Conservation (phyloP, 2,888 invertebrate species). For the Nomada flava region DNA sequence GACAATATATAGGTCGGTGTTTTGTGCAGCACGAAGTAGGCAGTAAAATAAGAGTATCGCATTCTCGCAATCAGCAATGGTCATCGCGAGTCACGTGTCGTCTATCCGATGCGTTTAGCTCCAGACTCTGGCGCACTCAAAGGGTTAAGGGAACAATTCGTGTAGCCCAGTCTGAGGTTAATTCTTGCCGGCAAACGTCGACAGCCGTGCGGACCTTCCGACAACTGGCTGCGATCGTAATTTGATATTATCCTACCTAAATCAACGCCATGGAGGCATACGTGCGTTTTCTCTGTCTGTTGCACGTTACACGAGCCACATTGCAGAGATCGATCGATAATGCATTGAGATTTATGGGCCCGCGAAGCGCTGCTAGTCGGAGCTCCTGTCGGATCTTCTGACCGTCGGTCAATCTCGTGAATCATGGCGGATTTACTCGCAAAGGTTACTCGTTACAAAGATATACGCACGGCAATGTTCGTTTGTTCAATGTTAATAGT, state of each 20-base stretch:
- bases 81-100: no score
- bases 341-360: slow-evolving; percentile 74
- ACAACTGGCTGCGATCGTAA: slow-evolving; percentile 71
- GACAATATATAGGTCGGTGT: no score
- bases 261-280: slow-evolving; percentile 59
- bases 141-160: slow-evolving; percentile 1
- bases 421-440: slow-evolving; percentile 68
- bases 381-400: slow-evolving; percentile 68
- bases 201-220: slow-evolving; percentile 31
- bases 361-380: slow-evolving; percentile 60
- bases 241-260: slow-evolving; percentile 72
- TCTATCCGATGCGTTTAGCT: no score
- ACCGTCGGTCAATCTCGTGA: slow-evolving; percentile 72
- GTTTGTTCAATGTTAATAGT: slow-evolving; percentile 27
- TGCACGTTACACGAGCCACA: slow-evolving; percentile 35
- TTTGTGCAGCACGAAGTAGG: no score
- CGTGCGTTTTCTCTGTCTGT: slow-evolving; percentile 54
- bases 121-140: no score
- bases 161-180: not conserved
- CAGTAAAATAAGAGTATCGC: no score
- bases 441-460: slow-evolving; percentile 60
- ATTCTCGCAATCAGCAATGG: no score
- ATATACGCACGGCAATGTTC: slow-evolving; percentile 45
- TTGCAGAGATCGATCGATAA: slow-evolving; percentile 65
- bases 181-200: slow-evolving; percentile 23